phyloP scores from a whole-genome alignment of 2,888 invertebrate genomes.

The Drosophila planitibia region DNA sequence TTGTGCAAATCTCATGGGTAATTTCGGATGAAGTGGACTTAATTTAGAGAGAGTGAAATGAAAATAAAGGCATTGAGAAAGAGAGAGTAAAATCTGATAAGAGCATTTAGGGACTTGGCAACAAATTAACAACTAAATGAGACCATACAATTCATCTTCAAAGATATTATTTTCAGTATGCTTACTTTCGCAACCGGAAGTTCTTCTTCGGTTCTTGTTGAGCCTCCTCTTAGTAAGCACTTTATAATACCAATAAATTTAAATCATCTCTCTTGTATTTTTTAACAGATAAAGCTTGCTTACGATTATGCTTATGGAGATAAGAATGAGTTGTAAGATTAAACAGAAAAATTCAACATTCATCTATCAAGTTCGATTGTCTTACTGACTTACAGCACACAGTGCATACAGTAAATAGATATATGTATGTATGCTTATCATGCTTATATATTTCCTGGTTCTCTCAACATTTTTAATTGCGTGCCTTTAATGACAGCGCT shows the following conservation, averaged over 20 bases:
- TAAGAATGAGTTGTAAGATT: background rate
- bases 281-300: background rate
- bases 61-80: background rate
- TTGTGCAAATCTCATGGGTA: background rate
- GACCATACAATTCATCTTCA: background rate
- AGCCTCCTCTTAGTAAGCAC: background rate
- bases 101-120: background rate
- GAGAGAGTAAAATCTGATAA: background rate
- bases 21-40: background rate
- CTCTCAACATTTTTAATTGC: slow-evolving; percentile 60
- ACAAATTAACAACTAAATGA: background rate
- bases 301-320: background rate
- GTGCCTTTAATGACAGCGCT: slow-evolving; percentile 81
- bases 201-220: background rate
- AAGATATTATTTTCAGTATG: background rate
- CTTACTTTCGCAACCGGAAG: background rate
- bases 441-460: slow-evolving; percentile 1
- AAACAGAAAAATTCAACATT: background rate
- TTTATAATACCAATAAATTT: background rate
- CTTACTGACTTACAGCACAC: background rate
- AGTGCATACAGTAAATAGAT: background rate
- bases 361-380: background rate
- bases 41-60: background rate
- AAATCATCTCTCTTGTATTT: background rate
- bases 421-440: too few species aligned